Conservation (phyloP, 2,797 vertebrate species). For the Podarcis lilfordi region DNA sequence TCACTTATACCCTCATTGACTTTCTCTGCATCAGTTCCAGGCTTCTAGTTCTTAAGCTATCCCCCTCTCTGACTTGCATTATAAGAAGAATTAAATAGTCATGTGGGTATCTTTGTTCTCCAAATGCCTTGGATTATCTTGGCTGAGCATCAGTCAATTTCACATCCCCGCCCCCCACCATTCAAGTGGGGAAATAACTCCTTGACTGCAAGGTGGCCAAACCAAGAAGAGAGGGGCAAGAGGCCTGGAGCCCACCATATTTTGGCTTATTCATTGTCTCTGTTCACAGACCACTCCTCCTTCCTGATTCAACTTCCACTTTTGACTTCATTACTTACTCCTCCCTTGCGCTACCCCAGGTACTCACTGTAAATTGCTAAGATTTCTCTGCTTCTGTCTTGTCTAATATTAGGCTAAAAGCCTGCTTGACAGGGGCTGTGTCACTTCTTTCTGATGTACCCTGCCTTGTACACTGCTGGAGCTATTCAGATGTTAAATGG, state of each 20-base stretch:
- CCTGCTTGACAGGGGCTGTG: not conserved
- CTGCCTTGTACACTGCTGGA: not conserved
- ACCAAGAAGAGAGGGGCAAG: not conserved
- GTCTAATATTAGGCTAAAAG: not conserved
- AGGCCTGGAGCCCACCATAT: not conserved
- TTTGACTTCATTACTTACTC: not conserved
- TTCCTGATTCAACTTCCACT: not conserved
- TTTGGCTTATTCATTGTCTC: not conserved
- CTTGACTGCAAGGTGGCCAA: not conserved
- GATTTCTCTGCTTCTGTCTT: not conserved
- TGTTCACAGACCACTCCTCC: not conserved
- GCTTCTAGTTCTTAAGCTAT: not conserved
- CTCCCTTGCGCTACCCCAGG: not conserved
- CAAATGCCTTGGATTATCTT: not conserved
- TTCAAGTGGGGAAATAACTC: not conserved
- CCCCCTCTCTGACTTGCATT: too few species aligned
- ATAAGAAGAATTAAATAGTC: too few species aligned
- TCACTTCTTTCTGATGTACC: not conserved
- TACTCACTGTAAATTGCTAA: not conserved
- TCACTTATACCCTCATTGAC: not conserved
- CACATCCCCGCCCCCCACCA: too few species aligned
- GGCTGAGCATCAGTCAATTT: not conserved
- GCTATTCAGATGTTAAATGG: constrained; percentile 9
- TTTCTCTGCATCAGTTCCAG: not conserved
- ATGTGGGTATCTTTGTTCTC: too few species aligned